Conservation (phyloP, 2,797 vertebrate genomes). For the Cynodonichthys magdalenae region DNA sequence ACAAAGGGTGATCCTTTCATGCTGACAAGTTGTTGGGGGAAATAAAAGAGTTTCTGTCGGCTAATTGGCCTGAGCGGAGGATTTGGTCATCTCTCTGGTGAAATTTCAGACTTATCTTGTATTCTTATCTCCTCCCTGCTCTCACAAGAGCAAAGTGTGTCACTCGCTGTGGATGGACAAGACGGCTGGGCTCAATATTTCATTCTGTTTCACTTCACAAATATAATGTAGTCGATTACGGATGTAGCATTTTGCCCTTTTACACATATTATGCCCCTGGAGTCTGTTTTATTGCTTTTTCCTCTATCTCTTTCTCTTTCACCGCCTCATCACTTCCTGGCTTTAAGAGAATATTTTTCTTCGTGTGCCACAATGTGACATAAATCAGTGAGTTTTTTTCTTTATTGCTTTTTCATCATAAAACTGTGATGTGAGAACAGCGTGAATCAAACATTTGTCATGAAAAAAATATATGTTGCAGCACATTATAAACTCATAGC, state of each 20-base stretch:
- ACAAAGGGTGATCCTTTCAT: conserved; percentile 73
- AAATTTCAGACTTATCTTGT: conserved; percentile 63
- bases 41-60: conserved; percentile 49
- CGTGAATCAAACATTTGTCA: conserved; percentile 38
- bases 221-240: conserved; percentile 54
- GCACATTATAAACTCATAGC: conserved; percentile 1
- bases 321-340: conserved; percentile 5
- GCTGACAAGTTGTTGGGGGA: conserved; percentile 59
- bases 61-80: conserved; percentile 76
- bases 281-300: conserved; percentile 18
- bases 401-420: conserved; percentile 22
- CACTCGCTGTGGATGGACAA: conserved; percentile 48
- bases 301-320: conserved; percentile 8
- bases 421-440: conserved; percentile 28
- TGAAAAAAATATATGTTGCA: conserved; percentile 19
- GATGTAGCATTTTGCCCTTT: conserved; percentile 53
- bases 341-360: conserved; percentile 31
- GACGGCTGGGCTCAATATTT: conserved; percentile 48
- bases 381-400: conserved; percentile 36
- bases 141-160: conserved; percentile 50
- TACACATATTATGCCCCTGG: conserved; percentile 40
- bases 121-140: conserved; percentile 47
- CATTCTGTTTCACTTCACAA: conserved; percentile 51
- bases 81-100: conserved; percentile 69
- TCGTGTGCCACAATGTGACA: conserved; percentile 46